A percentile compares a stretch with the other conserved stretches of the same genome.
Conservation (phyloP, 2,113 vertebrate species). For the Barbus barbus region DNA sequence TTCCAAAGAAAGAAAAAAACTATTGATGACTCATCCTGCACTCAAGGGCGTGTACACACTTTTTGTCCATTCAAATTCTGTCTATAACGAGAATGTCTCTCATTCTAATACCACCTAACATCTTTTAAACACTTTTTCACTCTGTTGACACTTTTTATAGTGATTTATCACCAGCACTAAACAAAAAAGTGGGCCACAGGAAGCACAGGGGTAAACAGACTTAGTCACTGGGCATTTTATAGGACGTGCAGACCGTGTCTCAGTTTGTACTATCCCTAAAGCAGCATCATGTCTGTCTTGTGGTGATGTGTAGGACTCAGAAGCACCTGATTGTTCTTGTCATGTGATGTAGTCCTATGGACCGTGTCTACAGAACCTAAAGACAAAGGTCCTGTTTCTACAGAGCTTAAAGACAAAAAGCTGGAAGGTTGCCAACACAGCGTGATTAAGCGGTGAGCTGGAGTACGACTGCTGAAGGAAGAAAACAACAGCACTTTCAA, state of each 20-base stretch:
- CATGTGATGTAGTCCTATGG: constrained; percentile 68
- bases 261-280: neutral
- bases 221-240: neutral
- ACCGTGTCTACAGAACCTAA: constrained; percentile 62
- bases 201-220: neutral
- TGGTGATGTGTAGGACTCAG: constrained; percentile 30
- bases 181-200: neutral
- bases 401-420: constrained; percentile 68
- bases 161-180: constrained; percentile 2
- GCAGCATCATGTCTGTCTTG: constrained; percentile 22
- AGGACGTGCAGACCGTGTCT: neutral
- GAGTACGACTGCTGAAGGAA: constrained; percentile 68
- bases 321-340: constrained; percentile 69
- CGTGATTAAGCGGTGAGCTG: constrained; percentile 68
- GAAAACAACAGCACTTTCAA: constrained; percentile 66
- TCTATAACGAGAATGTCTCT: neutral
- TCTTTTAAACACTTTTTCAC: neutral
- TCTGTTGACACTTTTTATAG: neutral
- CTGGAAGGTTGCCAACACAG: constrained; percentile 64
- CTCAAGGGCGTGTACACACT: neutral
- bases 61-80: neutral
- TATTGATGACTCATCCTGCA: neutral
- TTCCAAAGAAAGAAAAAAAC: neutral
- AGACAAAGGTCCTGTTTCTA: no score
- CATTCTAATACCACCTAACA: neutral